phyloP scores from a whole-genome alignment of 2,888 invertebrate genomes.

The Oscheius myriophilus region DNA sequence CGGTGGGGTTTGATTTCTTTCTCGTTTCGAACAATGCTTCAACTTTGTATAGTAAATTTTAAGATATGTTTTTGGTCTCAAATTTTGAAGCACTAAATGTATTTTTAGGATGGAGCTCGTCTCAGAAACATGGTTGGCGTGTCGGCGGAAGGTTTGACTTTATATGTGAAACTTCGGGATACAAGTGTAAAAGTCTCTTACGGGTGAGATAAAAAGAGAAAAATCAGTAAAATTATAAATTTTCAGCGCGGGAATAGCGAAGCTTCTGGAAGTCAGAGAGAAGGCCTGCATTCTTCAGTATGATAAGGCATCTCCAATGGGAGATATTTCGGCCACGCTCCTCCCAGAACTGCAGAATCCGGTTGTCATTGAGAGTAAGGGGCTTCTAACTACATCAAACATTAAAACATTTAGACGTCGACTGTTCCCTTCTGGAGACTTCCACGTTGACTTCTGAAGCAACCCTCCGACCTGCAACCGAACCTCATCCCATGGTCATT shows the following conservation, averaged over 20 bases:
- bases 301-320: constrained; percentile 17
- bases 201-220: constrained; percentile 13
- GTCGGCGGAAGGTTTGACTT: not conserved
- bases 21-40: no score
- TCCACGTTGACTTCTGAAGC: not conserved
- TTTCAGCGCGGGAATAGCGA: constrained; percentile 11
- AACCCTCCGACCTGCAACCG: not conserved
- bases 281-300: constrained; percentile 24
- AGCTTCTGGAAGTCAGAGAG: constrained; percentile 8
- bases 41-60: no score
- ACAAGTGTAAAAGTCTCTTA: not conserved
- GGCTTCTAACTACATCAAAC: not conserved
- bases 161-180: not conserved
- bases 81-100: not conserved
- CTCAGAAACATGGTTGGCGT: not conserved
- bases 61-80: no score
- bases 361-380: constrained; percentile 37
- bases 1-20: no score
- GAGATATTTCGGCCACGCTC: constrained; percentile 2
- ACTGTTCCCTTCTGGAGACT: constrained; percentile 23
- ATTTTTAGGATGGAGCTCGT: constrained; percentile 9
- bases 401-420: constrained; percentile 31
- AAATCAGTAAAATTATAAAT: constrained; percentile 4
- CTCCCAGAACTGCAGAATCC: constrained; percentile 36
- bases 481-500: constrained; percentile 1